These are phyloP conservation scores for Sparus aurata DNA, from an alignment of 2,797 vertebrate species.

Conservation along the genomic window DNA sequence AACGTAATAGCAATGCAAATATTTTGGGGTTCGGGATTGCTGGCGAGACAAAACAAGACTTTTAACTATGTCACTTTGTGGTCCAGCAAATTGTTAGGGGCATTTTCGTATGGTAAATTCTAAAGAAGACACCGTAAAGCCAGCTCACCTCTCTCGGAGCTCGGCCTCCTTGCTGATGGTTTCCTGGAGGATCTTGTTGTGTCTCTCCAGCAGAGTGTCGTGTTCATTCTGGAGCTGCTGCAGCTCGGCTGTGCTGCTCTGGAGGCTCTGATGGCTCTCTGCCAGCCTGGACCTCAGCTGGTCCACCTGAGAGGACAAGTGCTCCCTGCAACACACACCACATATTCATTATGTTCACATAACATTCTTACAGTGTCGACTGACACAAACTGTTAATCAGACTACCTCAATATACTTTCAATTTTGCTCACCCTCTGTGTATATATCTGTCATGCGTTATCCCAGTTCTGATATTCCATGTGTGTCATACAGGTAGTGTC, in stretches of 20 bases:
- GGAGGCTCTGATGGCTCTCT: slow-evolving; percentile 91
- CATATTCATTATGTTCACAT: slow-evolving; percentile 18
- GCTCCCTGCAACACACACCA: slow-evolving; percentile 85
- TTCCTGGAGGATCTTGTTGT: slow-evolving; percentile 98
- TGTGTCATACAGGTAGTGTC: background rate
- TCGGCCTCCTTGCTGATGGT: slow-evolving; percentile 94
- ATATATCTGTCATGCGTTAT: background rate
- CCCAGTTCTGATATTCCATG: background rate
- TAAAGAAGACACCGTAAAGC: background rate
- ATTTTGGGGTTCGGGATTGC: too few relatives aligned
- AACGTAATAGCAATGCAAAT: too few relatives aligned
- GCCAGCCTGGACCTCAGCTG: slow-evolving; percentile 91
- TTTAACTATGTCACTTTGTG: too few relatives aligned
- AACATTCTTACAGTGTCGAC: background rate
- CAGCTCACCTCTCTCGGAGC: slow-evolving; percentile 92
- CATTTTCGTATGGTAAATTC: background rate
- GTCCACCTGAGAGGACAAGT: slow-evolving; percentile 89
- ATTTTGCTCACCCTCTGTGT: background rate
- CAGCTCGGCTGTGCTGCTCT: slow-evolving; percentile 87
- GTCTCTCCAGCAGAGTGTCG: slow-evolving; percentile 93
- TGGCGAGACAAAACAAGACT: too few relatives aligned
- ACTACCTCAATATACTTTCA: background rate
- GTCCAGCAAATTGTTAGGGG: too few relatives aligned
- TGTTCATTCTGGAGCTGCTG: slow-evolving; percentile 93
- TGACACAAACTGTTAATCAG: background rate